Percentiles rank a stretch among this genome's conserved stretches.
Conservation (phyloP, 2,888 invertebrate genomes). For the Meghimatium bilineatum region DNA sequence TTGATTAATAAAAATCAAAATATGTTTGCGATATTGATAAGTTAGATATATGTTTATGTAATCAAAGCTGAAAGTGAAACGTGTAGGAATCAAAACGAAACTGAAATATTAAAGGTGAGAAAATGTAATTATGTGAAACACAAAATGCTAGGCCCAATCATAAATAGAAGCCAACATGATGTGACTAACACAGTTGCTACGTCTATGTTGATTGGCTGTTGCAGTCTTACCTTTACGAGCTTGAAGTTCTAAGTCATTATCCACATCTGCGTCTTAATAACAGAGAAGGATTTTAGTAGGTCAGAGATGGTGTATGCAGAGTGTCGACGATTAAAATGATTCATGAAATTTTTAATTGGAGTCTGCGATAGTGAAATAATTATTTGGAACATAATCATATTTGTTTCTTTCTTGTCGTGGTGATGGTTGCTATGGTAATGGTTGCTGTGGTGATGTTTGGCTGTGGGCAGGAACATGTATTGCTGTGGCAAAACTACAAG, state of each 20-base stretch:
- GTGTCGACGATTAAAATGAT: too few relatives aligned
- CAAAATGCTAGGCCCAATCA: neutral
- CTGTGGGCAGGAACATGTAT: too few relatives aligned
- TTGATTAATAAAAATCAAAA: neutral
- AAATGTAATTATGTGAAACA: neutral
- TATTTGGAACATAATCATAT: too few relatives aligned
- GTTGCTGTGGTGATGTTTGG: too few relatives aligned
- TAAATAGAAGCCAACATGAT: conserved; percentile 10
- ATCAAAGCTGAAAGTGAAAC: neutral
- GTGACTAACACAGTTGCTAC: neutral
- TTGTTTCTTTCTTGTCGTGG: too few relatives aligned
- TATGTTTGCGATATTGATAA: neutral
- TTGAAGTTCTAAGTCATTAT: conserved; percentile 42
- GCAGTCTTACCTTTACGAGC: conserved; percentile 41
- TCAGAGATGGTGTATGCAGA: neutral
- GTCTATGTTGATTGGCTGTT: neutral
- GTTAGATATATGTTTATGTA: conserved; percentile 5
- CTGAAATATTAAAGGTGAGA: conserved; percentile 6
- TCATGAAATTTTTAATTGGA: too few relatives aligned
- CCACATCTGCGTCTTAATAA: conserved; percentile 46
- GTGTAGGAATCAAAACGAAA: neutral
- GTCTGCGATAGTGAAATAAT: too few relatives aligned
- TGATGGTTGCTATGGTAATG: too few relatives aligned
- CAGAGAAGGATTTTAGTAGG: neutral
- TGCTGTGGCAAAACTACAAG: too few relatives aligned